Percentiles rank a stretch among this genome's conserved stretches.
These are phyloP conservation scores for Eupithecia pulchellata DNA, from an alignment of 2,888 invertebrate genomes.

Conservation along the genomic window DNA sequence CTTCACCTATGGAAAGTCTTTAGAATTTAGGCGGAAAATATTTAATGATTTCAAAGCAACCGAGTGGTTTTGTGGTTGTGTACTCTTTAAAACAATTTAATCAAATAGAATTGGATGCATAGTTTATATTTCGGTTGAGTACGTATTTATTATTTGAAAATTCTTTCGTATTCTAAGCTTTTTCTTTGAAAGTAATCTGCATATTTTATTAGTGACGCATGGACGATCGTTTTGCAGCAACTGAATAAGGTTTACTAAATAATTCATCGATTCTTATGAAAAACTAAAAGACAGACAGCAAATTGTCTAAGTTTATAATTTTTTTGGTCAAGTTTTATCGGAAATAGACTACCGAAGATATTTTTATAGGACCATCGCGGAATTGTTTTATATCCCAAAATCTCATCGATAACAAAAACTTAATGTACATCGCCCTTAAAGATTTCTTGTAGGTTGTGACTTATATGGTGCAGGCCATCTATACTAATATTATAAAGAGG, in stretches of 20 bases:
- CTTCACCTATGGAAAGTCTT: not conserved
- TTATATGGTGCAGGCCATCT: too few relatives aligned
- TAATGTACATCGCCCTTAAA: too few relatives aligned
- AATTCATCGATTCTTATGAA: not conserved
- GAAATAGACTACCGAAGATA: too few relatives aligned
- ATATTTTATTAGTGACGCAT: slow-evolving; percentile 1
- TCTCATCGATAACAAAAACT: too few relatives aligned
- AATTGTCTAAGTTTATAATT: too few relatives aligned
- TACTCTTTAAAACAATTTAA: not conserved
- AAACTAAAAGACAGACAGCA: too few relatives aligned
- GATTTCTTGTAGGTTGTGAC: too few relatives aligned
- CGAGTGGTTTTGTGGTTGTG: not conserved
- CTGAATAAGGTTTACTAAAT: not conserved
- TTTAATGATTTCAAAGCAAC: not conserved
- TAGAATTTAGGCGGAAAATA: not conserved
- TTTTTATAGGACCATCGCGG: too few relatives aligned
- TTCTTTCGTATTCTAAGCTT: not conserved
- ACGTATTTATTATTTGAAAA: not conserved
- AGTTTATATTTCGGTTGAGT: not conserved
- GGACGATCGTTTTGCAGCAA: not conserved
- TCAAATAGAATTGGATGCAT: not conserved
- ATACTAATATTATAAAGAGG: too few relatives aligned
- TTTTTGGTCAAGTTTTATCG: too few relatives aligned
- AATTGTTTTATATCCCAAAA: too few relatives aligned
- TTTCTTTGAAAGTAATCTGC: not conserved